Evolutionary conservation across 2,888 invertebrate species (phyloP), one percentile per base, ranked within the genome.

Genomic region (Spatulosminthurus flaviceps): DNA sequence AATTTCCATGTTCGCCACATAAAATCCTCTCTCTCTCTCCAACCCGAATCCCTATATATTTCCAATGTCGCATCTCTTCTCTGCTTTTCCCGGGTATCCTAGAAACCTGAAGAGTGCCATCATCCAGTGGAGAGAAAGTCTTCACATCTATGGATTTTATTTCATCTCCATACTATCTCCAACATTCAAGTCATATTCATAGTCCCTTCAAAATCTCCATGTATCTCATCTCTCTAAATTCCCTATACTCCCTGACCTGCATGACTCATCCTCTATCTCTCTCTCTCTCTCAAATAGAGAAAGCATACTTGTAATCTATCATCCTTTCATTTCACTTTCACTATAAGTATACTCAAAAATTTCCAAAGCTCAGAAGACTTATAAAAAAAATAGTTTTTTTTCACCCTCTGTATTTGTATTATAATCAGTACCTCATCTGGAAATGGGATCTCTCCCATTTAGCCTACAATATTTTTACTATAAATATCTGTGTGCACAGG

Each of bases 1-100:
- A 64, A 64, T 64, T 64, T 64, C 24, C 51, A 51, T 51, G 51
- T 51, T 51, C 51, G 51, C 51, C 9, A 51, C 51, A 51, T n/a
- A 51, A 51, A 51, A 19, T 51, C 51, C 51, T n/a, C n/a, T n/a
- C n/a, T n/a, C n/a, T n/a, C n/a, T n/a, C n/a, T 19, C 51, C 16
- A 51, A 51, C 51, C 51, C 51, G 51, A 51, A 51, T n/a, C 16
- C 16, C 5, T 41, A 13, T 41, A 41, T 13, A 13, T 41, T 13
- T 51, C 19, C 60, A 82, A 67, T 51, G 83, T 82, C 83, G 64
- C 64, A 64, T 64, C 64, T 64, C 22, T 26, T 13, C 26, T 22
- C 64, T 22, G 22, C 22, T 64, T 64, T 64, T 26, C 64, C 64
- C 64, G 64, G 64, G 64, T 64, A 13, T 26, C 64, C 24, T 64